Conservation (phyloP, 2,113 vertebrate genomes). For the Pavo muticus region DNA sequence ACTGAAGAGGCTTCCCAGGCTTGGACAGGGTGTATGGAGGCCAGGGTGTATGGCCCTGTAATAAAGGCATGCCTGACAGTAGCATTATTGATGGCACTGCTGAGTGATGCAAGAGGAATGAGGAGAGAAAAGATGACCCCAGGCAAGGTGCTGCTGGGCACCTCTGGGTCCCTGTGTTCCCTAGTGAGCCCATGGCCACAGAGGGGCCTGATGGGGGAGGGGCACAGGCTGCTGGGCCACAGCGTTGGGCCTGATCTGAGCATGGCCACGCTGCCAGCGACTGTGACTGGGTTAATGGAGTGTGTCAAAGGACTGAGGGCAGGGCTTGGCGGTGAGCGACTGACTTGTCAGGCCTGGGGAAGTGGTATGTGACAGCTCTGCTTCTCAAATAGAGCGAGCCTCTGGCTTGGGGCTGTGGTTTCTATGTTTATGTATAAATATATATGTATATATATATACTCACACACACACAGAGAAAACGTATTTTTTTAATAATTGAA, state of each 20-base stretch:
- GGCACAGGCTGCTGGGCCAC: fast-evolving
- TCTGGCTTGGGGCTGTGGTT: slow-evolving; percentile 41
- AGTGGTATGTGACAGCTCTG: slow-evolving; percentile 58
- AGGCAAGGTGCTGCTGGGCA: not conserved
- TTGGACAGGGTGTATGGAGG: not conserved
- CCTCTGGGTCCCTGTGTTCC: not conserved
- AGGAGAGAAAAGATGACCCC: not conserved
- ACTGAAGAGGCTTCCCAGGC: not conserved
- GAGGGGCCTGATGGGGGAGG: not conserved
- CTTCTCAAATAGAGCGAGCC: slow-evolving; percentile 44
- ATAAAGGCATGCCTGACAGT: not conserved
- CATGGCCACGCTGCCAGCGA: not conserved
- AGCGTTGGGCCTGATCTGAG: not conserved
- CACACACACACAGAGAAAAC: not conserved
- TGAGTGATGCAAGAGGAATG: not conserved
- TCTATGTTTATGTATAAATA: not conserved
- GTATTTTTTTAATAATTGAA: not conserved
- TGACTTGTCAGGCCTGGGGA: slow-evolving; percentile 58
- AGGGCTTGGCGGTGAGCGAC: slow-evolving; percentile 46
- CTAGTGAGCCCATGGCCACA: fast-evolving
- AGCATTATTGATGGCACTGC: not conserved
- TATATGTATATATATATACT: not conserved
- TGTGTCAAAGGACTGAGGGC: not conserved
- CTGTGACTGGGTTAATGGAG: slow-evolving; percentile 60
- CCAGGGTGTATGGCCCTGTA: not conserved